phyloP scores from a whole-genome alignment of 30 jellyfish, hydroid and myxozoan genomes.

The Pelagia noctiluca region DNA sequence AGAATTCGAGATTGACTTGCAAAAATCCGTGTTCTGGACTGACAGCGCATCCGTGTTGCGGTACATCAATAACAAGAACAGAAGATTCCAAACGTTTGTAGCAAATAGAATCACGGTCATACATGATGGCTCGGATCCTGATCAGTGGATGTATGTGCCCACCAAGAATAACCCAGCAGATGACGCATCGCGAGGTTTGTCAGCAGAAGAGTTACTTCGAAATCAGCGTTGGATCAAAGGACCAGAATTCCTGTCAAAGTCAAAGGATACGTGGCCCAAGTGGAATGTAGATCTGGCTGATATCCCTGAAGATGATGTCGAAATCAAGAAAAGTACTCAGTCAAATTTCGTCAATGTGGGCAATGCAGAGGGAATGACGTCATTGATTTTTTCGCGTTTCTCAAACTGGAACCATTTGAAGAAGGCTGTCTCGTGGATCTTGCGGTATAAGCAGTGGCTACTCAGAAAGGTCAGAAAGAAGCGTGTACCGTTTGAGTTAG shows the following conservation, averaged over 20 bases:
- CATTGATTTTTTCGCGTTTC: background rate
- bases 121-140: slow-evolving; percentile 44
- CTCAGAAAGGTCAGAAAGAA: background rate
- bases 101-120: slow-evolving; percentile 53
- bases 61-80: slow-evolving; percentile 54
- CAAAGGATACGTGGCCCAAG: slow-evolving; percentile 31
- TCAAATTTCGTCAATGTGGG: background rate
- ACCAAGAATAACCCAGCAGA: slow-evolving; percentile 64
- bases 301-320: background rate
- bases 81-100: slow-evolving; percentile 63
- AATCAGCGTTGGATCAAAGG: slow-evolving; percentile 56
- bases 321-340: background rate
- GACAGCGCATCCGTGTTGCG: slow-evolving; percentile 56
- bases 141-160: slow-evolving; percentile 36
- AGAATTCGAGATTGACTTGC: slow-evolving; percentile 48
- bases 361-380: too few relatives aligned
- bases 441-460: slow-evolving; percentile 12
- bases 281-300: background rate
- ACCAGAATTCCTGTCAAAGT: slow-evolving; percentile 45
- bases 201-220: slow-evolving; percentile 16
- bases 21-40: slow-evolving; percentile 56
- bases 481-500: background rate
- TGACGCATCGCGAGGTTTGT: slow-evolving; percentile 55
- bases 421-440: slow-evolving; percentile 30
- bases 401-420: slow-evolving; percentile 9